Percentiles rank a stretch among this genome's conserved stretches.
Evolutionary conservation across 1,140 invertebrate species (phyloP).

Genomic region (Zophobas morio): DNA sequence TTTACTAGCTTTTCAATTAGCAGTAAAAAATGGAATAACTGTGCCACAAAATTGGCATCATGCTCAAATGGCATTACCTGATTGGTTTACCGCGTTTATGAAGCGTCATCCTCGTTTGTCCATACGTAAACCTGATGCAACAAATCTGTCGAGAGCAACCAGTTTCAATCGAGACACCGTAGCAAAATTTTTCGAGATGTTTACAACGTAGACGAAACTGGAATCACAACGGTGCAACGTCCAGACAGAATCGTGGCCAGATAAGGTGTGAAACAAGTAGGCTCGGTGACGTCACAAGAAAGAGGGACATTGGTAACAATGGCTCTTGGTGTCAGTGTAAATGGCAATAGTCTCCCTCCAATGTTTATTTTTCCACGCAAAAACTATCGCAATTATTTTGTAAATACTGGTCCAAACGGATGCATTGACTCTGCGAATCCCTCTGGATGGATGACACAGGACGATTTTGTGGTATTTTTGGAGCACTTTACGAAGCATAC

Average conservation of each 20-base stretch:
- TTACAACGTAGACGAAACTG: constrained; percentile 68
- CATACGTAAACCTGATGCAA: constrained; percentile 53
- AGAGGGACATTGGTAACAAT: neutral
- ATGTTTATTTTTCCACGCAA: neutral
- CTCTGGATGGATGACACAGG: too few species aligned
- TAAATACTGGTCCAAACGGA: neutral
- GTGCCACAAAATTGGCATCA: neutral
- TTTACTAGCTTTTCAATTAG: neutral
- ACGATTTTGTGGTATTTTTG: too few species aligned
- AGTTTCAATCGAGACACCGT: constrained; percentile 60
- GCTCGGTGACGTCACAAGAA: neutral
- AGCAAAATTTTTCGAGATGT: constrained; percentile 59
- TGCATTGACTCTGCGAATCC: neutral
- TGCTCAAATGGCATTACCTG: neutral
- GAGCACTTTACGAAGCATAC: too few species aligned
- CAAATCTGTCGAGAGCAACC: constrained; percentile 57
- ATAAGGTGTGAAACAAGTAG: neutral
- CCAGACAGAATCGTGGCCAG: neutral
- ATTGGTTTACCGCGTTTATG: constrained; percentile 39
- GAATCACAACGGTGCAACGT: constrained; percentile 65
- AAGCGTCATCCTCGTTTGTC: neutral
- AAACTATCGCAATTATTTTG: neutral
- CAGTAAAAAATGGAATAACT: neutral
- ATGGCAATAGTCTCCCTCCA: neutral
- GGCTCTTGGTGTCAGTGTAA: neutral